Evolutionary conservation across 37 sponge, comb jelly and placozoan species (phyloP), one percentile per base, ranked within the genome.

Genomic region (Halichondria panicea): DNA sequence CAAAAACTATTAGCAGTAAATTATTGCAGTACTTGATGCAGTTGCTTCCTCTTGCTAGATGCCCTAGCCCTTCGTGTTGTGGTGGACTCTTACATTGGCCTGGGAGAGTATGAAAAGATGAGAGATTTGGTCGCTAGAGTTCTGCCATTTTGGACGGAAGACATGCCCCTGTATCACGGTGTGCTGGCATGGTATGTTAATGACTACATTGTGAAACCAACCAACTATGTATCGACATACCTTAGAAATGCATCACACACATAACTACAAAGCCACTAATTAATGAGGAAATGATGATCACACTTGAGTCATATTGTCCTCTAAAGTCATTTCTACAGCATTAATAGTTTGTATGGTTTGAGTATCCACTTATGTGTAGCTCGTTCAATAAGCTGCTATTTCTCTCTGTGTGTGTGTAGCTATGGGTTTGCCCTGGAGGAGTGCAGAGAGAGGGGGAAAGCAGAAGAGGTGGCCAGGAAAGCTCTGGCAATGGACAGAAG

Each of bases 361-460:
- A n/a, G n/a, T n/a, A n/a, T n/a, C n/a, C n/a, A n/a, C n/a, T 24
- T 1, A 9, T 46, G 32, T 48, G 2, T 27, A 5, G 6, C 25
- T 45, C 21, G 28, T 70, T 70, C 48, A 9, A 7, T 27, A 45
- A 27, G 2, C 36, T 18, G 12, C 45, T 46, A 9, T 68, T 19
- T 8, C 39, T 36, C 38, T 39, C 39, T 9, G 9, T 28, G 43
- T 62, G 30, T 68, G n/a, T n/a, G 55, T 30, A 80, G 71, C 9
- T 80, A 65, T 75, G 70, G 44, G 1, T 83, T 76, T 40, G 31
- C 59, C 28, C 48, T 83, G 44, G 76, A 83, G 63, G 68, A 75
- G 63, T 60, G 27, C 24, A 75, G 69, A 28, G 22, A 68, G 27
- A 39, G 58, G 21, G 61, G 75, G 28, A 66, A n/a, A 36, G 81